phyloP scores from a whole-genome alignment of 2,113 vertebrate genomes.

The Myotis davidii region DNA sequence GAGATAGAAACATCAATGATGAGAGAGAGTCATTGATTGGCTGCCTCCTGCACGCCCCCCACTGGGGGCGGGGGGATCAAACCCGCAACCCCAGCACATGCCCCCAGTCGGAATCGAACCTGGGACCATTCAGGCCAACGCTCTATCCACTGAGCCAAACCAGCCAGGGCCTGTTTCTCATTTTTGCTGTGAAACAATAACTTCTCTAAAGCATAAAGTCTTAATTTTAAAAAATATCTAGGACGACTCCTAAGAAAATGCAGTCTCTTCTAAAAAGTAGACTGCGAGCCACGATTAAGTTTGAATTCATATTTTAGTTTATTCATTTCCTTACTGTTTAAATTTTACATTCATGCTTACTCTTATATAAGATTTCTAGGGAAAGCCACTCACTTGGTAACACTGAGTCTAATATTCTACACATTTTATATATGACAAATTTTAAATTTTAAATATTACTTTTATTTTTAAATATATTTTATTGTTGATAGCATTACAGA shows the following conservation, averaged over 20 bases:
- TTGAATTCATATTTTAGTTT: background rate
- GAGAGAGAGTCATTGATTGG: too few species aligned
- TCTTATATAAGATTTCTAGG: background rate
- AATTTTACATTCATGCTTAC: background rate
- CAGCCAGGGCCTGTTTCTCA: background rate
- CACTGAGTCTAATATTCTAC: background rate
- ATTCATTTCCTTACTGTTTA: background rate
- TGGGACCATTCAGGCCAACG: too few species aligned
- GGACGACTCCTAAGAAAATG: background rate
- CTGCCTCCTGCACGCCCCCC: too few species aligned
- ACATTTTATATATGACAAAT: background rate
- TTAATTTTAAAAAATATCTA: background rate
- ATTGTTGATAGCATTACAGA: too few species aligned
- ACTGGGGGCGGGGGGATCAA: too few species aligned
- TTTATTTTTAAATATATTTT: too few species aligned
- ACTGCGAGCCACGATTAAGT: background rate
- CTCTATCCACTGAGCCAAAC: too few species aligned
- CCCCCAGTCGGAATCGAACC: too few species aligned
- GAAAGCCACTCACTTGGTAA: background rate
- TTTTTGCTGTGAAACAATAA: background rate
- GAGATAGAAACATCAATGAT: too few species aligned
- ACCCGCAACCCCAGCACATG: too few species aligned
- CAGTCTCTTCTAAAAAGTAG: background rate
- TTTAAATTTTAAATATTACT: background rate
- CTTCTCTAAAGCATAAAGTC: background rate